Percentiles rank a stretch among this genome's conserved stretches.
phyloP scores from a whole-genome alignment of 2,888 invertebrate genomes.

The Machimus atricapillus region DNA sequence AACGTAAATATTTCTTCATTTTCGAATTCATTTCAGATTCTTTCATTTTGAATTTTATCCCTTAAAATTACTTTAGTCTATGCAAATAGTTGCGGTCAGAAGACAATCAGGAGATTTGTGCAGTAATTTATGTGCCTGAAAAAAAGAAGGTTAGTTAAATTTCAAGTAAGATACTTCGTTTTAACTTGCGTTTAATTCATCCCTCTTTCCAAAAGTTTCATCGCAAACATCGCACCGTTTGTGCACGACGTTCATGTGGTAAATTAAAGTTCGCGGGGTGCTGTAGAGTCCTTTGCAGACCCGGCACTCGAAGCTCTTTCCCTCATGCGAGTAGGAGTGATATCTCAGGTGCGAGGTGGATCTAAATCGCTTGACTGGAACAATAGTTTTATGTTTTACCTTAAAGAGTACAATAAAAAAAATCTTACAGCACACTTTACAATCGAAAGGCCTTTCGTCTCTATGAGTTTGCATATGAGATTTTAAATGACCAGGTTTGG shows the following conservation, averaged over 20 bases:
- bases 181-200: neutral
- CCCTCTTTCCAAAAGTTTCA: neutral
- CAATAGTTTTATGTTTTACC: neutral
- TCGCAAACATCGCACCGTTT: neutral
- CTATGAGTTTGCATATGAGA: slow-evolving; percentile 14
- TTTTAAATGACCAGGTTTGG: neutral
- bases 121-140: neutral
- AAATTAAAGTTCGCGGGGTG: neutral
- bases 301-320: neutral
- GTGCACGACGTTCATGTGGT: neutral
- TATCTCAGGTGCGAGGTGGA: slow-evolving; percentile 12
- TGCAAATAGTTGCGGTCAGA: neutral
- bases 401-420: neutral
- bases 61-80: neutral
- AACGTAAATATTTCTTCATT: too few species aligned
- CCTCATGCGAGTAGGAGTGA: slow-evolving; percentile 26
- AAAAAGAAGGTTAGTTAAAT: neutral
- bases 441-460: slow-evolving; percentile 10
- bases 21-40: too few species aligned
- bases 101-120: neutral
- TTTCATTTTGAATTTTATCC: neutral
- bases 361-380: slow-evolving; percentile 6
- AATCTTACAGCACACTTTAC: neutral
- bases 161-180: neutral
- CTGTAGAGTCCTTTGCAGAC: neutral